Evolutionary conservation across 2,113 vertebrate genomes (phyloP), one percentile per base, ranked within the genome.

Genomic region (Cebus imitator): DNA sequence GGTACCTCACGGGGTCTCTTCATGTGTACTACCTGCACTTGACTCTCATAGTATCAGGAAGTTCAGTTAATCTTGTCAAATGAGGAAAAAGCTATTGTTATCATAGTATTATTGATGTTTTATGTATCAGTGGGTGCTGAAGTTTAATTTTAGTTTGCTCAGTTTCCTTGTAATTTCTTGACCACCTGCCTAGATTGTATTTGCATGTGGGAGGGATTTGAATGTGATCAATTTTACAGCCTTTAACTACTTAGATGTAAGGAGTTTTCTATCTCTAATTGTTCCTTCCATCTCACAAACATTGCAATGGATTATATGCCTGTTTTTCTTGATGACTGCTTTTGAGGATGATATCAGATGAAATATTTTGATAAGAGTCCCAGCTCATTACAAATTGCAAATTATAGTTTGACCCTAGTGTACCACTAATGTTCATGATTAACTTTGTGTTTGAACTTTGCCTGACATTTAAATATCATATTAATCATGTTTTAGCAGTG

Each of bases 381-480:
- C 58, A 68, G 17, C 30, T 21, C 12, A 35, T 89, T 96, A 58
- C 18, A 93, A 89, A 66, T 21, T 57, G 66, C 35, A 5, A 83
- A 58, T 57, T 76, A 8, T 43, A 66, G 7, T 48, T 93, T 94
- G 88, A 70, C 40, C 35, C 82, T 75, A 45, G 18, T 82, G 7
- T 55, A 45, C 21, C 8, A 43, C 40, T 80, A 90, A 96, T 35
- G 30, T 32, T 93, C 21, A 23, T 9, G 78, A 25, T 93, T 86
- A 72, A 87, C 30, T 87, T 92, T 66, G 37, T 70, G 66, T 78
- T 81, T 91, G 79, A 95, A 85, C n/a, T 48, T 91, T 58, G 48
- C n/a, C 64, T 70, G 20, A 80, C 27, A 50, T 17, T 37, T 90
- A 57, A 84, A 43, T 93, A 76, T 48, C 12, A 35, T 87, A 70